Percentiles rank a stretch among this genome's conserved stretches.
Conservation (phyloP, 2,797 vertebrate genomes). For the Chelonia mydas region DNA sequence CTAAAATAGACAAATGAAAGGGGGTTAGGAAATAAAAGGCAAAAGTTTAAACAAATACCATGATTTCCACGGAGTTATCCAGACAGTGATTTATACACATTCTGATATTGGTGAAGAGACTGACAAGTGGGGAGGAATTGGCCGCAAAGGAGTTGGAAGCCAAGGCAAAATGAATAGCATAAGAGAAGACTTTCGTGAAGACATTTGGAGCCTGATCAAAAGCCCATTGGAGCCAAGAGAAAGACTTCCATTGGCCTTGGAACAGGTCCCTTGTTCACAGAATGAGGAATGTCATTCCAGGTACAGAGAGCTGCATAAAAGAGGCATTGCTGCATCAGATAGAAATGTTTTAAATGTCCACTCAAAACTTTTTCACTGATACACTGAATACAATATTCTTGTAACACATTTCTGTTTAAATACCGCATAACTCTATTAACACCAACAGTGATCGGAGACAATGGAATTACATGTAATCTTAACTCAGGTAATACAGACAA, state of each 20-base stretch:
- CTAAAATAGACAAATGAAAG: too few relatives aligned
- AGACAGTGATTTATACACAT: fast-evolving
- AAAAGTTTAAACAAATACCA: too few relatives aligned
- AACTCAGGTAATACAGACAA: conserved; percentile 17
- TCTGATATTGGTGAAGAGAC: not conserved
- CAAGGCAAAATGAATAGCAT: not conserved
- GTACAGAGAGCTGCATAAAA: not conserved
- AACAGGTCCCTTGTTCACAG: not conserved
- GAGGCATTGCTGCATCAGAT: not conserved
- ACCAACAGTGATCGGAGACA: conserved; percentile 20
- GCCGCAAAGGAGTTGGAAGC: not conserved
- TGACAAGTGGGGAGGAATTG: not conserved
- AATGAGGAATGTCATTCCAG: not conserved
- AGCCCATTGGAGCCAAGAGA: not conserved
- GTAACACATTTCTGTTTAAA: not conserved
- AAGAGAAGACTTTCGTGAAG: not conserved
- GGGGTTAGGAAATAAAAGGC: too few relatives aligned
- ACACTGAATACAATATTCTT: too few relatives aligned
- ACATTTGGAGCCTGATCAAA: not conserved
- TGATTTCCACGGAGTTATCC: not conserved
- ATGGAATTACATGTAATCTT: conserved; percentile 21
- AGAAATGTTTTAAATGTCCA: not conserved
- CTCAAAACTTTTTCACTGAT: fast-evolving
- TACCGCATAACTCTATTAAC: not conserved
- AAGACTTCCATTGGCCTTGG: not conserved